A percentile compares a stretch with the other conserved stretches of the same genome.
Evolutionary conservation across 2,113 vertebrate genomes (phyloP).

Genomic region (Aphyosemion australe): DNA sequence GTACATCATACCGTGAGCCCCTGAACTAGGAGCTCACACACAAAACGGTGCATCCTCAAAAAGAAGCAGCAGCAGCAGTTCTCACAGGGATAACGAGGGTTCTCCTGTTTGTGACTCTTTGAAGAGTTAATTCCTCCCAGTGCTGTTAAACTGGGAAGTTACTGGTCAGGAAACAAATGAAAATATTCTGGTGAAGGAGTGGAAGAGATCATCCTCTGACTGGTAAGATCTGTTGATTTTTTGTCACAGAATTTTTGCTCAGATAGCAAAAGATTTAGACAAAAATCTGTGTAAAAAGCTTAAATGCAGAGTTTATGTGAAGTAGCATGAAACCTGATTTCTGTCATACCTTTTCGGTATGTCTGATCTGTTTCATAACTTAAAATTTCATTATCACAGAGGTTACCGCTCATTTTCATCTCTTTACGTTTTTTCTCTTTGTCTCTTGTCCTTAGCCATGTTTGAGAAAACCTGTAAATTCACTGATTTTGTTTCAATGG

Average conservation of each 20-base stretch:
- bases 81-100: constrained; percentile 56
- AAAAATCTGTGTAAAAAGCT: too few relatives aligned
- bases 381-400: too few relatives aligned
- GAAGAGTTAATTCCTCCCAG: neutral
- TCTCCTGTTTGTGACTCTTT: constrained; percentile 10
- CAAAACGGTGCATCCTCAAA: constrained; percentile 21
- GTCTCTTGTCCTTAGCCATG: neutral
- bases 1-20: constrained; percentile 11
- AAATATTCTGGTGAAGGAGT: neutral
- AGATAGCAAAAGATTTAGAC: too few relatives aligned
- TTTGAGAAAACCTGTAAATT: neutral
- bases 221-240: neutral
- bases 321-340: too few relatives aligned
- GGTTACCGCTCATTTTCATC: too few relatives aligned
- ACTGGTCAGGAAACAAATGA: neutral
- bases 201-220: neutral
- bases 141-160: neutral
- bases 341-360: too few relatives aligned
- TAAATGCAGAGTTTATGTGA: too few relatives aligned
- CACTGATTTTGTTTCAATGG: neutral
- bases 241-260: too few relatives aligned
- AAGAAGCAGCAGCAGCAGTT: constrained; percentile 32
- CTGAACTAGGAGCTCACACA: constrained; percentile 43
- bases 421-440: neutral
- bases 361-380: too few relatives aligned